phyloP scores from a whole-genome alignment of 2,797 vertebrate species.

The Phaenicophaeus curvirostris region DNA sequence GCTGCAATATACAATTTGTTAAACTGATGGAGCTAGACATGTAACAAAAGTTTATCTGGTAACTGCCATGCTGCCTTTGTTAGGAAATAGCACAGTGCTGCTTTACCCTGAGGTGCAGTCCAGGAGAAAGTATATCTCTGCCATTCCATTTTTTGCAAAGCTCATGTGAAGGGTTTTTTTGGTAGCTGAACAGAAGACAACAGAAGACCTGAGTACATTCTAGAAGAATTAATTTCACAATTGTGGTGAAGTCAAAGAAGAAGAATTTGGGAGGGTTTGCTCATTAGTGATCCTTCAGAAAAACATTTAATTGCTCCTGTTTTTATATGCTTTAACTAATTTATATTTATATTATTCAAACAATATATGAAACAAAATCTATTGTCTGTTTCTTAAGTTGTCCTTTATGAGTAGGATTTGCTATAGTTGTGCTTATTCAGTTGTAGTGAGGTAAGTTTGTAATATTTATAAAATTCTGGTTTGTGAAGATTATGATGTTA shows the following conservation, averaged over 20 bases:
- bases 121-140: not conserved
- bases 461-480: not conserved
- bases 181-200: conserved; percentile 15
- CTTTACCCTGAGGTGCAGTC: not conserved
- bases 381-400: not conserved
- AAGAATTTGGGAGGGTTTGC: conserved; percentile 22
- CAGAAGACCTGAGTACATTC: conserved; percentile 19
- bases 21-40: not conserved
- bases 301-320: not conserved
- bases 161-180: not conserved
- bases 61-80: not conserved
- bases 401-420: not conserved
- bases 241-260: conserved; percentile 17
- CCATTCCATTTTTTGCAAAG: not conserved
- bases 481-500: not conserved
- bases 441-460: not conserved
- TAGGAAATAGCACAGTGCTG: not conserved
- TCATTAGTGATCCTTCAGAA: not conserved
- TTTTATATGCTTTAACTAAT: not conserved
- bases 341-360: not conserved
- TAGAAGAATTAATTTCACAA: not conserved
- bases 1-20: not conserved
- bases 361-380: not conserved
- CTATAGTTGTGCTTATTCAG: not conserved
- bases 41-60: not conserved